These are phyloP conservation scores for Mastigias papua DNA, from an alignment of 30 jellyfish, hydroid and myxozoan species.

Conservation along the genomic window DNA sequence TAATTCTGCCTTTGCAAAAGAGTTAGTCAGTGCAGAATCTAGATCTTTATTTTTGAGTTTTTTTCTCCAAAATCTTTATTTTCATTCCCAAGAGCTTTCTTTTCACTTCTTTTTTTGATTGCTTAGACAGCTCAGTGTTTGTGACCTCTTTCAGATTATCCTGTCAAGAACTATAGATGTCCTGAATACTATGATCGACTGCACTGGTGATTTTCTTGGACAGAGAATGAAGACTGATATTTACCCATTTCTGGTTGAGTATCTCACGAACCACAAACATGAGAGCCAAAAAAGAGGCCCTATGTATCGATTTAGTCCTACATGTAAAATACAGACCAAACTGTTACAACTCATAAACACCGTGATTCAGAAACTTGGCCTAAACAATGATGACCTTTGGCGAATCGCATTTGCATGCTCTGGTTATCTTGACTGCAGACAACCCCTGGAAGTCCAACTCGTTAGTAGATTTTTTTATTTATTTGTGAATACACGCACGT, in stretches of 20 bases:
- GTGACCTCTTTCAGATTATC: conserved; percentile 64
- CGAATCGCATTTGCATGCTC: conserved; percentile 37
- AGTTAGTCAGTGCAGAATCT: too few relatives aligned
- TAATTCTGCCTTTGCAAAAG: too few relatives aligned
- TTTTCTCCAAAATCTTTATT: too few relatives aligned
- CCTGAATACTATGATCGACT: conserved; percentile 59
- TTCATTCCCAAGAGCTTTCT: neutral
- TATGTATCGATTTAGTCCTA: conserved; percentile 58
- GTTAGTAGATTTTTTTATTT: conserved; percentile 24
- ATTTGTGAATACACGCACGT: neutral
- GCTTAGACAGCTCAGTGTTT: neutral
- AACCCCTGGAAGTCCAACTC: conserved; percentile 78
- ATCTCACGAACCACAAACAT: conserved; percentile 49
- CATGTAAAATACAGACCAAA: conserved; percentile 62
- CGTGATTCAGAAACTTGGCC: conserved; percentile 71
- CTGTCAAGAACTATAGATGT: conserved; percentile 78
- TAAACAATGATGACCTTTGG: conserved; percentile 58
- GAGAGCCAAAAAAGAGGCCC: conserved; percentile 48
- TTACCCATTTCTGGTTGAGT: conserved; percentile 71
- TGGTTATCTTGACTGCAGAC: conserved; percentile 75
- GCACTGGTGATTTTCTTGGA: conserved; percentile 93
- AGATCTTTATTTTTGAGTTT: too few relatives aligned
- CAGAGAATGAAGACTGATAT: conserved; percentile 88
- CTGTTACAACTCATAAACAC: conserved; percentile 59
- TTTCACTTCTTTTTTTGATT: neutral